Base-by-base conservation (phyloP, 1,140 invertebrate species). In the Holotrichia oblita region DNA sequence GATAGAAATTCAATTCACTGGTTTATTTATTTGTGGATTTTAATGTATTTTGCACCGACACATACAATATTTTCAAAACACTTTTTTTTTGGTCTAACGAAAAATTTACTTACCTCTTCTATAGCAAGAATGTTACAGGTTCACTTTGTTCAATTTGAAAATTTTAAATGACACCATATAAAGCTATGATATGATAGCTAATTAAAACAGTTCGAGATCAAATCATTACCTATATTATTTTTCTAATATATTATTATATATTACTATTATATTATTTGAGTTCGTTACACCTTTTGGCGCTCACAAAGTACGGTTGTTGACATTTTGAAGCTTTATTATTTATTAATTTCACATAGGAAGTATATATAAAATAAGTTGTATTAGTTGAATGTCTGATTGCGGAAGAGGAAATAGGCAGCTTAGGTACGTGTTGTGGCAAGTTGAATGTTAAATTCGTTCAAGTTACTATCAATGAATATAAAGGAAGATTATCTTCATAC, bases 261-360 rank as follows among this genome's bases (percentile, higher is more conserved):
- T 42, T 40, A 27, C 9, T n/a, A 73, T 17, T 17, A 40, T 34
- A 40, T 8, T 10, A 12, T 40, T 74, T 41, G 34, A 42, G 41
- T 74, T 74, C 34, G 40, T 40, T 74, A 12, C 73, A 34, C 61
- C 27, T 69, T 27, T 42, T 41, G 41, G 27, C 73, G 73, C 73
- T 74, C 73, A 74, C 73, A 20, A 74, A 74, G 20, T 74, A 74
- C 34, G 73, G 73, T 74, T 74, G 73, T 74, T 74, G 73, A 74
- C 73, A 41, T 74, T 34, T 74, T 74, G 17, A 27, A 69, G 61
- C 61, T 22, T 69, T 34, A 42, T 74, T 74, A 74, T 74, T 74
- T 74, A 74, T 74, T 74, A 74, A 22, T 74, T 74, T 74, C 34
- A 74, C 73, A 74, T 74, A 74, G 73, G 73, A 74, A 74, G 73